Conservation (phyloP, 2,797 vertebrate genomes). For the Pogonophryne albipinna region DNA sequence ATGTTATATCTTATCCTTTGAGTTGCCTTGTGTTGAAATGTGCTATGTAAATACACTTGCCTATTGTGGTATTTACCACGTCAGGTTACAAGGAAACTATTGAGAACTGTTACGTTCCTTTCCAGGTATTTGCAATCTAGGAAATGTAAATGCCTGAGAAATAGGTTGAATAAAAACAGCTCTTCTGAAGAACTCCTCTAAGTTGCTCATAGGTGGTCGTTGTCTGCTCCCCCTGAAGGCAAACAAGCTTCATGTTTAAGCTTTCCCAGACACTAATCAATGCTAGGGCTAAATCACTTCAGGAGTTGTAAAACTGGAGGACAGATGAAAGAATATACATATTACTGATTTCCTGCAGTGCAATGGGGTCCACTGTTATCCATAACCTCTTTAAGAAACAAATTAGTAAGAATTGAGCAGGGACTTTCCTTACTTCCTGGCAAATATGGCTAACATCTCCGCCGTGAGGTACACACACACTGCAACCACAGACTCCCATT, state of each 20-base stretch:
- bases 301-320: neutral
- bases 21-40: no score
- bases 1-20: no score
- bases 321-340: neutral
- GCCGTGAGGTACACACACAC: slow-evolving; percentile 33
- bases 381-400: slow-evolving; percentile 14
- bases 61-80: no score
- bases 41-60: no score
- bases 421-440: slow-evolving; percentile 61
- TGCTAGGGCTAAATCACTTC: slow-evolving; percentile 5
- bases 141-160: no score
- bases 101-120: no score
- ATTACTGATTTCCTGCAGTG: neutral
- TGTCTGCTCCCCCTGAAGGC: no score
- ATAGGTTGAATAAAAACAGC: no score
- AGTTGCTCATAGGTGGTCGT: no score
- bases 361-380: neutral
- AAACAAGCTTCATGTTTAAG: slow-evolving; percentile 7
- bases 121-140: no score
- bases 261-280: slow-evolving; percentile 18
- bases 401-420: slow-evolving; percentile 2
- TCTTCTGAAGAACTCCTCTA: no score
- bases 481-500: slow-evolving; percentile 25
- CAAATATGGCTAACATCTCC: neutral
- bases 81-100: no score